Evolutionary conservation across 2,888 invertebrate species (phyloP).

Genomic region (Limenitis arthemis): DNA sequence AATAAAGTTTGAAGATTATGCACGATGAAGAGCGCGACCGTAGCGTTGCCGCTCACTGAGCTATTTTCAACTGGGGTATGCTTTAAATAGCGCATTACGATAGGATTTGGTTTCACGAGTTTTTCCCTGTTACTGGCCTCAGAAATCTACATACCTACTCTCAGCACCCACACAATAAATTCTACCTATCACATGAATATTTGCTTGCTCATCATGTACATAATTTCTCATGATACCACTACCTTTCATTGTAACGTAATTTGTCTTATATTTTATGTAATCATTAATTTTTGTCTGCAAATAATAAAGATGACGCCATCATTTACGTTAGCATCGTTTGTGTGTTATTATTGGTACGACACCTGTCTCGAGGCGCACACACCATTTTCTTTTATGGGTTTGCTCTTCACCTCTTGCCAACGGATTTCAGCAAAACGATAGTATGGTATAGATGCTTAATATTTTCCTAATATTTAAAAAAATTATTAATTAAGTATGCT

Average conservation of each 20-base stretch:
- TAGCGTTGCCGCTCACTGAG: slow-evolving; percentile 64
- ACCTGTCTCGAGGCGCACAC: slow-evolving; percentile 31
- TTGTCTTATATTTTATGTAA: slow-evolving; percentile 20
- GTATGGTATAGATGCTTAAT: too few relatives aligned
- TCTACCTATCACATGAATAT: slow-evolving; percentile 48
- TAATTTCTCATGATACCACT: slow-evolving; percentile 7
- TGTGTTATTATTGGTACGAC: slow-evolving; percentile 31
- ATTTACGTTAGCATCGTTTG: slow-evolving; percentile 16
- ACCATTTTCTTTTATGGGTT: slow-evolving; percentile 23
- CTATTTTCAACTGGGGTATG: slow-evolving; percentile 70
- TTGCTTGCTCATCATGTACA: slow-evolving; percentile 21
- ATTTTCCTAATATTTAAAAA: too few relatives aligned
- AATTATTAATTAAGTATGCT: too few relatives aligned
- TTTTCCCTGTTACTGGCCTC: slow-evolving; percentile 65
- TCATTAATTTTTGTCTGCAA: slow-evolving; percentile 27
- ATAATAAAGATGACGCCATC: slow-evolving; percentile 10
- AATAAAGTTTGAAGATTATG: slow-evolving; percentile 69
- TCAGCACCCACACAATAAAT: slow-evolving; percentile 54
- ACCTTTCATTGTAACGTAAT: slow-evolving; percentile 18
- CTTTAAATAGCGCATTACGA: slow-evolving; percentile 72
- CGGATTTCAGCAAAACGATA: too few relatives aligned
- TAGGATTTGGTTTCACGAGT: slow-evolving; percentile 71
- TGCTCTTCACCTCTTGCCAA: slow-evolving; percentile 29
- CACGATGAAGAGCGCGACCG: slow-evolving; percentile 62
- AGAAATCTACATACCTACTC: slow-evolving; percentile 46